A percentile compares a stretch with the other conserved stretches of the same genome.
phyloP scores from a whole-genome alignment of 2,888 invertebrate species.

The Allophyes oxyacanthae region DNA sequence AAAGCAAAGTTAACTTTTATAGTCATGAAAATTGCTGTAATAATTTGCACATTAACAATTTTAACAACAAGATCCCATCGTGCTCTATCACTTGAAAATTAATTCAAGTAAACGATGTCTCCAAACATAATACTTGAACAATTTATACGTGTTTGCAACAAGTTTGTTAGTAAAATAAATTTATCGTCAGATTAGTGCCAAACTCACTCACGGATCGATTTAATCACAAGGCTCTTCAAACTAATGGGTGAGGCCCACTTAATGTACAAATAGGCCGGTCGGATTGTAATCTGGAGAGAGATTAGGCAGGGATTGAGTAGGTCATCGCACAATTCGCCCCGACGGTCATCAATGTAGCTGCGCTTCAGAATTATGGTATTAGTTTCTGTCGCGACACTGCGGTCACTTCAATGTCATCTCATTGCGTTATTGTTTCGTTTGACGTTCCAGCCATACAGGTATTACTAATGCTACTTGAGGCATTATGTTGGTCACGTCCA shows the following conservation, averaged over 20 bases:
- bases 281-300: constrained; percentile 72
- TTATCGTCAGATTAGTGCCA: constrained; percentile 63
- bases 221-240: constrained; percentile 68
- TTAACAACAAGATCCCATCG: neutral
- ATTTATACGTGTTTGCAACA: constrained; percentile 44
- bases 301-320: constrained; percentile 66
- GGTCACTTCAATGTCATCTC: constrained; percentile 22
- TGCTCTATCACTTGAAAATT: constrained; percentile 19
- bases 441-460: neutral
- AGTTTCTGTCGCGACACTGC: constrained; percentile 13
- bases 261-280: constrained; percentile 71
- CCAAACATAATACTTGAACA: constrained; percentile 27
- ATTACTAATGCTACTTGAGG: constrained; percentile 1
- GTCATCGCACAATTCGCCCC: constrained; percentile 56
- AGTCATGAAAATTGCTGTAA: too few relatives aligned
- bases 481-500: too few relatives aligned
- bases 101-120: constrained; percentile 22
- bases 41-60: neutral
- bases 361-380: constrained; percentile 39
- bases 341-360: constrained; percentile 44
- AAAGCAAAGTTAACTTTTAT: too few relatives aligned
- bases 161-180: constrained; percentile 57
- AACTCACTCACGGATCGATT: constrained; percentile 70
- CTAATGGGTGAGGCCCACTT: constrained; percentile 69
- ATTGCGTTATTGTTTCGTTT: constrained; percentile 18